Evolutionary conservation across 2,797 vertebrate species (phyloP).

Genomic region (Sebastes flavidus): DNA sequence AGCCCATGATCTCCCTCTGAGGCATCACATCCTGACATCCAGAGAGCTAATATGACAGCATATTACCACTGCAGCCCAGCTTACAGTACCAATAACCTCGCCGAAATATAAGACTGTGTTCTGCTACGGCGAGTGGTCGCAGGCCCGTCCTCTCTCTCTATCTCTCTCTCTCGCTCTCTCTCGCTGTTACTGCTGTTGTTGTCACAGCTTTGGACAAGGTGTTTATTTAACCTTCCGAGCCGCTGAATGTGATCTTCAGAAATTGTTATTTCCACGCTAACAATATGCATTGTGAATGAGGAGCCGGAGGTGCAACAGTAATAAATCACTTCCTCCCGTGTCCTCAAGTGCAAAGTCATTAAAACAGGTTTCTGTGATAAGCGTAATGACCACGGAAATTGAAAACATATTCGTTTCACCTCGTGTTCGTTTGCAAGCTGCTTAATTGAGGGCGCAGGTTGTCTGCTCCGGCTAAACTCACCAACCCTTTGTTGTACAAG

Average conservation of each 20-base stretch:
- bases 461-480: background rate
- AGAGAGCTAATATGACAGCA: constrained; percentile 65
- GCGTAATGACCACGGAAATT: constrained; percentile 27
- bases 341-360: constrained; percentile 49
- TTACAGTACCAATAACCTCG: constrained; percentile 52
- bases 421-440: background rate
- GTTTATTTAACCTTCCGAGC: constrained; percentile 48
- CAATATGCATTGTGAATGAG: constrained; percentile 28
- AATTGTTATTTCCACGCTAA: constrained; percentile 42
- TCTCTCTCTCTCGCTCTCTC: constrained; percentile 13
- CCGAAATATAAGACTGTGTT: constrained; percentile 36
- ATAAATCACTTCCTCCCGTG: constrained; percentile 39
- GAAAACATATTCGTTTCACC: constrained; percentile 34
- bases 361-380: constrained; percentile 34
- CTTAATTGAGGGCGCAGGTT: constrained; percentile 40
- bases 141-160: constrained; percentile 21
- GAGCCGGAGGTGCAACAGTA: constrained; percentile 5
- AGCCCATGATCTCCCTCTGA: constrained; percentile 54
- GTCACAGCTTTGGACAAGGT: constrained; percentile 36
- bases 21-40: constrained; percentile 59
- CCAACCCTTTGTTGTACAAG: background rate
- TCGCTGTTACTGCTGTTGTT: background rate
- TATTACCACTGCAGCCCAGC: constrained; percentile 50
- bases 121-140: constrained; percentile 17
- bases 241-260: constrained; percentile 31